Percentiles rank a stretch among this genome's conserved stretches.
Evolutionary conservation across 2,888 invertebrate genomes (phyloP).

Genomic region (Harpagoxenus sublaevis): DNA sequence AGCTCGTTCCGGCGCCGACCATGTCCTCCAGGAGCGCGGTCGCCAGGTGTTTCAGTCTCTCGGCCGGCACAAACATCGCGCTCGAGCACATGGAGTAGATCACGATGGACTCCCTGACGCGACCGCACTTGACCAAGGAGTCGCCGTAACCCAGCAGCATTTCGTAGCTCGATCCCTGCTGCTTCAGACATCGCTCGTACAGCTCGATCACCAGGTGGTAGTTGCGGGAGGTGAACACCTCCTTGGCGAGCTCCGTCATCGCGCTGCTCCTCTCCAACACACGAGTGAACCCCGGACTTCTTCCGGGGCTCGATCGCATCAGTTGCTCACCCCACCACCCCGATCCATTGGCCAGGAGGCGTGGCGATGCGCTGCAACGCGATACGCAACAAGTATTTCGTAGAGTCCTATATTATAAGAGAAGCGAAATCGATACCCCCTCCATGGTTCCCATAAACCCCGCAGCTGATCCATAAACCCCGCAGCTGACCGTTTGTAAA

Average conservation of each 20-base stretch:
- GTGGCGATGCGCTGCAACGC: too few relatives aligned
- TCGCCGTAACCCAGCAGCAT: conserved; percentile 87
- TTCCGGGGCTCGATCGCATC: too few relatives aligned
- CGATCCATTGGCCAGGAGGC: too few relatives aligned
- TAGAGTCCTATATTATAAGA: too few relatives aligned
- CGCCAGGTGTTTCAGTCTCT: conserved; percentile 86
- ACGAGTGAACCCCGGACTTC: too few relatives aligned
- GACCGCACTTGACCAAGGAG: conserved; percentile 87
- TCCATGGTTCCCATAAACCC: too few relatives aligned
- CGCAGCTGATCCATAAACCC: too few relatives aligned
- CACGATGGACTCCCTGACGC: conserved; percentile 87
- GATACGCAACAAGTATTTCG: too few relatives aligned
- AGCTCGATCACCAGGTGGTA: conserved; percentile 85
- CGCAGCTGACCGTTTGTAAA: too few relatives aligned
- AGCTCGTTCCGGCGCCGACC: conserved; percentile 59
- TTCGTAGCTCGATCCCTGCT: conserved; percentile 84
- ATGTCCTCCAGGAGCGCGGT: conserved; percentile 86
- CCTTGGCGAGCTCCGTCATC: conserved; percentile 86
- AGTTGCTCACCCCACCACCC: too few relatives aligned
- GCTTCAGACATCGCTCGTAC: conserved; percentile 84
- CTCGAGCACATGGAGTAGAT: conserved; percentile 87
- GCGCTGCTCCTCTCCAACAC: conserved; percentile 54
- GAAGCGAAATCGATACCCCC: too few relatives aligned
- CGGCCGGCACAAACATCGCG: conserved; percentile 85
- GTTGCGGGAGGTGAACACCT: conserved; percentile 85